These are phyloP conservation scores for Atractosteus spatula DNA, from an alignment of 2,113 vertebrate genomes.

Conservation along the genomic window DNA sequence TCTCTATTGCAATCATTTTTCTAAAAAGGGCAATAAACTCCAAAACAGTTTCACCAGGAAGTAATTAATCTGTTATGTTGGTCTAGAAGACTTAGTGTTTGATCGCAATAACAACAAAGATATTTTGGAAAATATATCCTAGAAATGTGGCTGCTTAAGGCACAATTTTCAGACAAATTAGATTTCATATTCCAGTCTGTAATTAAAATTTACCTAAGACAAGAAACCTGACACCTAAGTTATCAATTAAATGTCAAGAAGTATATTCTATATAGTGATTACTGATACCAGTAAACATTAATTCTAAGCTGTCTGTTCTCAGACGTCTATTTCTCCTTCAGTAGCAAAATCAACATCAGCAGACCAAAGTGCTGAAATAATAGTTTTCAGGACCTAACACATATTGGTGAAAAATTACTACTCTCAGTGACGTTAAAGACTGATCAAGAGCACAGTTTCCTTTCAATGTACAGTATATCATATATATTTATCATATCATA, in stretches of 20 bases:
- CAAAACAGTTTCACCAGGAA: no score
- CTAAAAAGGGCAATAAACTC: no score
- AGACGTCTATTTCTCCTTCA: constrained; percentile 49
- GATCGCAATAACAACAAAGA: no score
- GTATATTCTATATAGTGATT: constrained; percentile 51
- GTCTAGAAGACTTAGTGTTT: no score
- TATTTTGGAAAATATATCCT: constrained; percentile 24
- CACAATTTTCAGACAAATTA: constrained; percentile 67
- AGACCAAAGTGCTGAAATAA: constrained; percentile 31
- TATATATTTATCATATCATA: constrained; percentile 45
- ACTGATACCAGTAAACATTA: constrained; percentile 56
- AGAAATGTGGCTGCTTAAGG: constrained; percentile 57
- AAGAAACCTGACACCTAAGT: constrained; percentile 24
- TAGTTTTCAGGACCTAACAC: constrained; percentile 36
- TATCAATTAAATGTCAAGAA: constrained; percentile 33
- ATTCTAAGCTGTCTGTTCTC: constrained; percentile 60
- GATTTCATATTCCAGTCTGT: constrained; percentile 60
- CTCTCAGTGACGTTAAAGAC: no score
- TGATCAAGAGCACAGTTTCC: no score
- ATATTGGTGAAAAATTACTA: constrained; percentile 10
- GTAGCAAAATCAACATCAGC: constrained; percentile 51
- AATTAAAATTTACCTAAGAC: constrained; percentile 68
- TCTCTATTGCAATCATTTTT: no score
- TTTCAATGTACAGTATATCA: no score
- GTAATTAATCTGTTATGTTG: no score